Evolutionary conservation across 2,888 invertebrate species (phyloP), one percentile per base, ranked within the genome.

Genomic region (Amorpha juglandis): DNA sequence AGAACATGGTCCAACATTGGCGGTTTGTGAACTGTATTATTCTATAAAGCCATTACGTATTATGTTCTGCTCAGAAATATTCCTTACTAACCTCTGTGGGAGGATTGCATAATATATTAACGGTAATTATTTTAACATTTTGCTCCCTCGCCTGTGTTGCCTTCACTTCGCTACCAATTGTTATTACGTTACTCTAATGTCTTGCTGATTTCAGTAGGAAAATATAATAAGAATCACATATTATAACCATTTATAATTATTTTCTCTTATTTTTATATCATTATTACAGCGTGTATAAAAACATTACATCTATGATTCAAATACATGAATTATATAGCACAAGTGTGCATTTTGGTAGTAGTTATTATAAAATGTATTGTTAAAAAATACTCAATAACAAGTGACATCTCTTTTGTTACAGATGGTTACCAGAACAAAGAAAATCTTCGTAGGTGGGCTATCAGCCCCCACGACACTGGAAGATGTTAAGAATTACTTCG

Each of bases 341-440:
- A 27, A n/a, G n/a, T n/a, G 9, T n/a, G 6, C 9, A 51, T 6
- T 1, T 19, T 51, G 8, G 8, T 51, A 6, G 35, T 6, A 35
- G 6, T 35, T 35, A 7, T 35, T 35, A 6, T 35, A 35, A 35
- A 35, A 35, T 47, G 3, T 16, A 19, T 38, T 16, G 8, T 35
- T 16, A 9, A 11, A 14, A 12, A 27, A 12, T 55, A 35, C 21
- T 53, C 14, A 33, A 16, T 55, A 58, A 19, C 11, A 38, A 19
- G 6, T 58, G 11, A 7, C 16, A 9, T 58, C 71, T 71, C 75
- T 74, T 81, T 87, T 85, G 74, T 96, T 96, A 3, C 96, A 99
- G 99, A 99, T 99, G 98, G 98, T 99, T 93, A 99, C 99, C 95
- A 97, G 98, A 95, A 99, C 99, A 95, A 99, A 99, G 97, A 99